Evolutionary conservation across 2,113 vertebrate species (phyloP), one percentile per base, ranked within the genome.

Genomic region (Porphyrio hochstetteri): DNA sequence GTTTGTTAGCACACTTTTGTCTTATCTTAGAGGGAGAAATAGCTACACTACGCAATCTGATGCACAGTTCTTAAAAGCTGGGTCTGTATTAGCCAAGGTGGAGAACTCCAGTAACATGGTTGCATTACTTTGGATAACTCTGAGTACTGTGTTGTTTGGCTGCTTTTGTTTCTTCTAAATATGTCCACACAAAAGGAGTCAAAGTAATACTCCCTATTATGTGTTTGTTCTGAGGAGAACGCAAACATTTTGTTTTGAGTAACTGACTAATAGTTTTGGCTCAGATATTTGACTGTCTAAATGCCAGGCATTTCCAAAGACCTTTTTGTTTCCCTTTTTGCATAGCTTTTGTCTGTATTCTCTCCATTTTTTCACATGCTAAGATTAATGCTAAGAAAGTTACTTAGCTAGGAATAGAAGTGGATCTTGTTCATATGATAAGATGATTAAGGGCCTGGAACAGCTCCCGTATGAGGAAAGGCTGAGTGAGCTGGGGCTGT

Each of bases 301-400:
- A 87, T 92, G 89, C 83, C 89, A 93, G 72, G 52, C 35, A 24
- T 60, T 88, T 95, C 93, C 70, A 91, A 94, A 89, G 78, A 59
- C 74, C 61, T 91, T 93, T 96, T 93, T 93, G 74, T 92, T 92
- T 95, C 75, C 61, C 53, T 8, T 86, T 96, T 89, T 95, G 89
- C 91, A 60, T 71, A 82, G 84, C 81, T 93, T 92, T 95, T 91
- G 53, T 89, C 70, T 81, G 83, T 82, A 35, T 90, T 77, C 14
- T 89, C 27, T 86, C 33, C 57, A 82, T 87, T 71, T 86, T 89
- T 55, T 90, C 2, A 3, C 65, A 57, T 84, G 53, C 93, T 93
- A 84, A 90, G 77, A 72, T 89, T 86, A 92, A 56, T 86, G 72
- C 69, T 89, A 69, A 76, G 48, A 74, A 86, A 84, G 78, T 86